phyloP scores from a whole-genome alignment of 2,113 vertebrate species.

The Labeo rohita region DNA sequence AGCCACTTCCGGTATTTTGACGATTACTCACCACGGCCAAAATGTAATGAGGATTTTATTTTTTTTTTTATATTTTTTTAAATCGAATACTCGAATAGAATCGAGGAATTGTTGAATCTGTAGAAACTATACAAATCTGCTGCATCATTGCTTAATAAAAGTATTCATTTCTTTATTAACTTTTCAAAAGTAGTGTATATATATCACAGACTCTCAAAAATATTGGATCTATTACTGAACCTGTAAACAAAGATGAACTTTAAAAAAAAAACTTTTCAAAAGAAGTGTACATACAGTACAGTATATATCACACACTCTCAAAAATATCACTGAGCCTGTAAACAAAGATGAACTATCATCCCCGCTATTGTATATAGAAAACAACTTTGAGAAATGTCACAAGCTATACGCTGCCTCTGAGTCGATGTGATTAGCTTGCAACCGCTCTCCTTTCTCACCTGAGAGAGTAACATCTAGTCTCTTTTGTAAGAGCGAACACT shows the following conservation, averaged over 20 bases:
- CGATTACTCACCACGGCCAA: too few species aligned
- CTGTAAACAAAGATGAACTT: too few species aligned
- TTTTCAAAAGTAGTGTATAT: too few species aligned
- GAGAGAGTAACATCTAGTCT: constrained; percentile 44
- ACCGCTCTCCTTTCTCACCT: constrained; percentile 48
- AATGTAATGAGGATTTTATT: too few species aligned
- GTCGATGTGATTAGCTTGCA: constrained; percentile 23
- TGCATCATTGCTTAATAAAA: not conserved
- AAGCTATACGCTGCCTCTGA: not conserved
- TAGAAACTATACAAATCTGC: not conserved
- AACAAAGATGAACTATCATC: constrained; percentile 52
- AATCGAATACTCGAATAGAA: too few species aligned
- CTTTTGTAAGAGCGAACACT: constrained; percentile 65
- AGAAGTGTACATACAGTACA: not conserved
- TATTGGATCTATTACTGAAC: too few species aligned
- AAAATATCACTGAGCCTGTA: constrained; percentile 42
- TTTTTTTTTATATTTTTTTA: too few species aligned
- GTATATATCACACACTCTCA: not conserved
- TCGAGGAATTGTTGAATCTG: too few species aligned
- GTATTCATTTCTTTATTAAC: not conserved
- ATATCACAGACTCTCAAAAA: too few species aligned
- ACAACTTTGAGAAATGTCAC: not conserved
- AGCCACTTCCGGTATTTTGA: too few species aligned
- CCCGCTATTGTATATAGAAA: constrained; percentile 11
- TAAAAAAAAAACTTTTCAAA: not conserved